phyloP scores from a whole-genome alignment of 2,888 invertebrate species.

The Epinotia ramella region DNA sequence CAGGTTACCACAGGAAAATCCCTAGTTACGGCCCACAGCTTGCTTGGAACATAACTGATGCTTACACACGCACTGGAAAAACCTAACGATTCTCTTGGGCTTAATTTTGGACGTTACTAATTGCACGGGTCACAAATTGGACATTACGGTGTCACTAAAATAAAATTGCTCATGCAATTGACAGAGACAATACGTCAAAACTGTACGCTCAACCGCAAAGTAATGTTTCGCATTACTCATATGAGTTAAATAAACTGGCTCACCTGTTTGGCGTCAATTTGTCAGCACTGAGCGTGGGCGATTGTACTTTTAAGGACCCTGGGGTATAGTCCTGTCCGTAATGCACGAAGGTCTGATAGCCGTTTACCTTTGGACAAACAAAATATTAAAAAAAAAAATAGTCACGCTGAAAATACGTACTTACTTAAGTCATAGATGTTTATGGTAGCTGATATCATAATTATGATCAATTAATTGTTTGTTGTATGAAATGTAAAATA shows the following conservation, averaged over 20 bases:
- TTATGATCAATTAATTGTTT: too few species aligned
- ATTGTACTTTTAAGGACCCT: constrained; percentile 87
- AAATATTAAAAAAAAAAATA: too few species aligned
- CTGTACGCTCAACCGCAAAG: constrained; percentile 17
- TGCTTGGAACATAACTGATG: background rate
- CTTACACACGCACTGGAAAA: background rate
- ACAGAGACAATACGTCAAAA: constrained; percentile 13
- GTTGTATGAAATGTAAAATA: too few species aligned
- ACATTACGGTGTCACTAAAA: constrained; percentile 9
- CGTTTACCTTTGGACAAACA: constrained; percentile 86
- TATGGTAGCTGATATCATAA: too few species aligned
- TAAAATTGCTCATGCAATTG: constrained; percentile 17
- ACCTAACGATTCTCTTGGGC: background rate
- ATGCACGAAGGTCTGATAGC: constrained; percentile 95
- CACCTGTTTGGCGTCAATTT: constrained; percentile 80
- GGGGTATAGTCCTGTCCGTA: constrained; percentile 96
- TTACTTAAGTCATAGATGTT: too few species aligned
- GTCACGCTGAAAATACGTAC: background rate
- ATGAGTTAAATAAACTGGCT: constrained; percentile 47
- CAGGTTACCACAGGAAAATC: background rate
- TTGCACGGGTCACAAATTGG: constrained; percentile 1
- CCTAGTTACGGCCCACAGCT: background rate
- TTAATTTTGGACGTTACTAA: constrained; percentile 12
- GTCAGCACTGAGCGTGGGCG: constrained; percentile 79
- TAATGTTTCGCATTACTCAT: constrained; percentile 34